A percentile compares a stretch with the other conserved stretches of the same genome.
phyloP scores from a whole-genome alignment of 2,888 invertebrate species.

The Agrotis puta region DNA sequence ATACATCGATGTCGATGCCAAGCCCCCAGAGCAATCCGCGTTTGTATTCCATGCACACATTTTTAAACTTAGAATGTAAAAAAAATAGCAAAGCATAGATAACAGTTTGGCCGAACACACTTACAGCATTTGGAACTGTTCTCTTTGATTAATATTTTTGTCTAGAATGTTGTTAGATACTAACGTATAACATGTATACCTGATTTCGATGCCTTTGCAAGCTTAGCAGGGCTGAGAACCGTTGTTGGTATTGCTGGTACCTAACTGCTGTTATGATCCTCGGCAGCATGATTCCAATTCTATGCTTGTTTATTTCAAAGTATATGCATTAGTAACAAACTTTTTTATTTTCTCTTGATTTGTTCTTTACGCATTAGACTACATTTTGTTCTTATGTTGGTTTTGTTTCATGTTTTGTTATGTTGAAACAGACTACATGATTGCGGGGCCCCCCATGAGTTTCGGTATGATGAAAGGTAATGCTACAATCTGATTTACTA shows the following conservation, averaged over 20 bases:
- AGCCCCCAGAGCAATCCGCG: slow-evolving; percentile 93
- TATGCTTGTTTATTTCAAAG: slow-evolving; percentile 81
- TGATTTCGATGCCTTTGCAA: slow-evolving; percentile 80
- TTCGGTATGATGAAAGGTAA: slow-evolving; percentile 97
- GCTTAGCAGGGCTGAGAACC: slow-evolving; percentile 83
- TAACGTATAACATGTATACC: slow-evolving; percentile 75
- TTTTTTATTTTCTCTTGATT: slow-evolving; percentile 77
- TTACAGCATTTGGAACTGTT: slow-evolving; percentile 69
- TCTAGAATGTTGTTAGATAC: slow-evolving; percentile 84
- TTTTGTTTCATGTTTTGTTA: slow-evolving; percentile 95
- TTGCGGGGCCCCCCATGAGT: slow-evolving; percentile 95
- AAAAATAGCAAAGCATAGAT: slow-evolving; percentile 63
- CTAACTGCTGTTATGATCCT: slow-evolving; percentile 80
- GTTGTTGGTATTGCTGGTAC: slow-evolving; percentile 84
- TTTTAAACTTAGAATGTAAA: slow-evolving; percentile 37
- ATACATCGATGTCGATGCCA: slow-evolving; percentile 94
- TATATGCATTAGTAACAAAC: slow-evolving; percentile 81
- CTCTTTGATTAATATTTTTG: slow-evolving; percentile 64
- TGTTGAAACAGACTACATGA: slow-evolving; percentile 92
- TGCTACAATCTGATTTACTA: slow-evolving; percentile 84
- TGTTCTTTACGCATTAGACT: slow-evolving; percentile 87
- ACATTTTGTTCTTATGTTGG: slow-evolving; percentile 93
- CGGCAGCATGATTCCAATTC: slow-evolving; percentile 86
- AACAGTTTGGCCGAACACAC: slow-evolving; percentile 66
- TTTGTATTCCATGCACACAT: slow-evolving; percentile 89